Percentiles rank a stretch among this genome's conserved stretches.
Conservation (phyloP, 2,888 invertebrate genomes). For the Drosophila neotestacea region DNA sequence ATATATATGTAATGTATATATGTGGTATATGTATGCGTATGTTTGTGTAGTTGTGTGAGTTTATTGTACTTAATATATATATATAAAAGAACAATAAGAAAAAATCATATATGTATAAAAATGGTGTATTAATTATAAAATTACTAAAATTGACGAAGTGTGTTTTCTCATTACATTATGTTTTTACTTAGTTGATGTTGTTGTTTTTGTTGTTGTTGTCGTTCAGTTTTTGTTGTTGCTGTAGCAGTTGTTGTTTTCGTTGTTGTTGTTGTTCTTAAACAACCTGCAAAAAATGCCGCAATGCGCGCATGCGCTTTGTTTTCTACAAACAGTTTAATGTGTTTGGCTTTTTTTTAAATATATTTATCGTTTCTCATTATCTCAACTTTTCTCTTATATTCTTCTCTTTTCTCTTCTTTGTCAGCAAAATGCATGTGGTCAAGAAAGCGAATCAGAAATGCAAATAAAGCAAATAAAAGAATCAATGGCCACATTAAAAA, state of each 20-base stretch:
- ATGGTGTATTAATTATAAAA: slow-evolving; percentile 58
- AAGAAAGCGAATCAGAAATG: slow-evolving; percentile 71
- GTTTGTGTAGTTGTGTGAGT: slow-evolving; percentile 38
- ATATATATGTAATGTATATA: slow-evolving; percentile 27
- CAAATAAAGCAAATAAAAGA: slow-evolving; percentile 80
- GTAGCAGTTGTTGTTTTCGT: slow-evolving; percentile 22
- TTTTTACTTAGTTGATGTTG: slow-evolving; percentile 41
- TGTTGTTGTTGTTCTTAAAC: slow-evolving; percentile 24
- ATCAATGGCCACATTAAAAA: slow-evolving; percentile 51
- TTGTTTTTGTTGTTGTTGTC: slow-evolving; percentile 43
- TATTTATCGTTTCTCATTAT: slow-evolving; percentile 16
- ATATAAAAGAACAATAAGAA: slow-evolving; percentile 58
- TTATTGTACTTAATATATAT: slow-evolving; percentile 53
- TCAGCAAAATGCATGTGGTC: slow-evolving; percentile 61
- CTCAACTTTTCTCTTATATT: slow-evolving; percentile 24
- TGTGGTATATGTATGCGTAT: slow-evolving; percentile 40
- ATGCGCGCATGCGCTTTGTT: slow-evolving; percentile 58
- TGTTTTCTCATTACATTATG: slow-evolving; percentile 61
- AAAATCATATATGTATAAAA: slow-evolving; percentile 53
- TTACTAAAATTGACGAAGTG: slow-evolving; percentile 84
- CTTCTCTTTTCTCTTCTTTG: slow-evolving; percentile 25
- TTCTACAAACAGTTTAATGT: slow-evolving; percentile 52
- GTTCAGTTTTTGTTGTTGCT: slow-evolving; percentile 39
- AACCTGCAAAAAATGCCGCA: slow-evolving; percentile 64
- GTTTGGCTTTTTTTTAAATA: slow-evolving; percentile 20